Base-by-base conservation (phyloP, 2,888 invertebrate genomes). In the Dynastes maya region DNA sequence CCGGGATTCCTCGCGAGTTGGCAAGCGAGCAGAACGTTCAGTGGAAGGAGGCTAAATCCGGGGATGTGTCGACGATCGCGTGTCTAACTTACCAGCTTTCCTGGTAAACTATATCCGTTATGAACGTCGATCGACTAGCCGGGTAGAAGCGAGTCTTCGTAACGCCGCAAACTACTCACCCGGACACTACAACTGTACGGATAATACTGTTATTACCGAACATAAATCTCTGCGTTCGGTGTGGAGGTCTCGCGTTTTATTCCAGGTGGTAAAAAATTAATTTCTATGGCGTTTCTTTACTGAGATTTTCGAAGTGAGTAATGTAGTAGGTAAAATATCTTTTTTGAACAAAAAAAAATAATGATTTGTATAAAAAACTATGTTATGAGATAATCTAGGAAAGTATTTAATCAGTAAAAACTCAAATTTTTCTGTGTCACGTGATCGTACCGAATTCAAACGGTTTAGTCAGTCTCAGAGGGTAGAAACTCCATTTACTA, bases 71-170 rank as follows among this genome's bases (percentile, higher is more conserved):
- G 40, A 40, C 55, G 58, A 40, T 72, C 40, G 72, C 72, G 72
- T 72, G 72, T 58, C 58, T 72, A 40, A 58, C 72, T 72, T 70
- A 11, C 70, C 53, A 51, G 29, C 53, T 65, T 68, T 51, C 49
- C 68, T 49, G 49, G 58, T 45, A 67, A 45, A 67, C 45, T 32
- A 58, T 72, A 72, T 58, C 72, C 51, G 72, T 72, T 72, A 61
- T 58, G 72, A 72, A 72, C 72, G n/a, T 55, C 22, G 55, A 1
- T 55, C 16, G 53, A 16, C 53, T 55, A 9, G 55, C 16, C 55
- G 8, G 55, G 27, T 16, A 6, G 72, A 40, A 11, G 29, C 11
- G 72, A 58, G 51, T 72, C 72, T 37, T n/a, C 70, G 37, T 27
- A 53, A n/a, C 32, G 37, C 58, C 22, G 16, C 67, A 45, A 58